Evolutionary conservation across 1,140 invertebrate species (phyloP).

Genomic region (Drosophila obscura): DNA sequence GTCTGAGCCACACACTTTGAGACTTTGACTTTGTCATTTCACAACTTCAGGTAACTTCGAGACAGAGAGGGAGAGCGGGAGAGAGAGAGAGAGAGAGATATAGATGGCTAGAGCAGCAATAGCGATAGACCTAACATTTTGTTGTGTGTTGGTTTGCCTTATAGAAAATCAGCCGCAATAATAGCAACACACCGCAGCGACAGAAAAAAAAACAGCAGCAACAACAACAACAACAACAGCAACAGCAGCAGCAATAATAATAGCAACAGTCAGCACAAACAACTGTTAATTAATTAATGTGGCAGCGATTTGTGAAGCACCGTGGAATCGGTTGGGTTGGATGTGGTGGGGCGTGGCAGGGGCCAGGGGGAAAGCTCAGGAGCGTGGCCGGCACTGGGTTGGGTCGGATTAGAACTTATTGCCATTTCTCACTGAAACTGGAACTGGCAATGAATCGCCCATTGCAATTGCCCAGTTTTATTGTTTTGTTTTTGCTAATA

Average conservation of each 20-base stretch:
- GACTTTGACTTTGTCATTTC: conserved; percentile 52
- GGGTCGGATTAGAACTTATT: conserved; percentile 16
- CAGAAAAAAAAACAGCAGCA: conserved; percentile 18
- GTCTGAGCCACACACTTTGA: conserved; percentile 39
- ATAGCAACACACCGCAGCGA: conserved; percentile 12
- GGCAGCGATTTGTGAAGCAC: conserved; percentile 39
- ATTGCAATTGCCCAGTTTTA: conserved; percentile 5
- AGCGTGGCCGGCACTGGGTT: neutral
- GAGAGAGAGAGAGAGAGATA: neutral
- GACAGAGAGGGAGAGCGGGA: neutral
- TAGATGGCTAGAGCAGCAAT: too few relatives aligned
- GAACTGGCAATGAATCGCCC: conserved; percentile 16
- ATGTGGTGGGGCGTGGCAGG: too few relatives aligned
- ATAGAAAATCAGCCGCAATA: conserved; percentile 27
- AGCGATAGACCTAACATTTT: conserved; percentile 6
- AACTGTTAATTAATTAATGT: conserved; percentile 69
- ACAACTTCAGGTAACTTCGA: conserved; percentile 40
- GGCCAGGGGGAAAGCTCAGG: too few relatives aligned
- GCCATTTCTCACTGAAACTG: conserved; percentile 10
- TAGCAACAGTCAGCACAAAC: conserved; percentile 28
- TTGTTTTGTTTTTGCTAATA: neutral
- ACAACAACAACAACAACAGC: conserved; percentile 11
- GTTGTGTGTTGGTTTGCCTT: conserved; percentile 10
- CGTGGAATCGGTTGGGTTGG: neutral
- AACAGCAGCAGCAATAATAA: neutral